Conservation (phyloP, 2,797 vertebrate species). For the Mastacembelus armatus region DNA sequence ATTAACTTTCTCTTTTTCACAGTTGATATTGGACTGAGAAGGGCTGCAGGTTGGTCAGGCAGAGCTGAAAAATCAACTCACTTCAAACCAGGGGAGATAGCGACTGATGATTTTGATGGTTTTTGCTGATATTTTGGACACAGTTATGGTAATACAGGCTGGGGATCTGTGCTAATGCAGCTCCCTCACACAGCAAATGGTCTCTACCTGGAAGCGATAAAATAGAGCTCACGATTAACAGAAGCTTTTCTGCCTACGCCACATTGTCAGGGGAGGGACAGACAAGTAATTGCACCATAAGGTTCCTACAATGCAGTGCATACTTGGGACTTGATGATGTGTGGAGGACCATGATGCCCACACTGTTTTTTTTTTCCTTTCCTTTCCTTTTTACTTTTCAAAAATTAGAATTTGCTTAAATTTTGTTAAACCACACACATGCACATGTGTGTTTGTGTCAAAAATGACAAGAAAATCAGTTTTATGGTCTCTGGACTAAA, state of each 20-base stretch:
- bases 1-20: slow-evolving; percentile 62
- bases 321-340: slow-evolving; percentile 67
- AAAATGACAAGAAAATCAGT: not conserved
- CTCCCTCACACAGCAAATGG: slow-evolving; percentile 53
- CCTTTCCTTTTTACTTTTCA: slow-evolving; percentile 21
- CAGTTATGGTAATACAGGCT: slow-evolving; percentile 74
- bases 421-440: slow-evolving; percentile 28
- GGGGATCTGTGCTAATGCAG: slow-evolving; percentile 70
- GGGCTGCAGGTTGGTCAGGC: slow-evolving; percentile 43
- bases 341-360: slow-evolving; percentile 65
- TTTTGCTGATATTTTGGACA: slow-evolving; percentile 69
- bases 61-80: slow-evolving; percentile 47
- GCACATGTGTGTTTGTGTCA: slow-evolving; percentile 5
- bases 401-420: slow-evolving; percentile 39
- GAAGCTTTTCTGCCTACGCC: slow-evolving; percentile 77
- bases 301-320: slow-evolving; percentile 76
- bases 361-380: slow-evolving; percentile 37
- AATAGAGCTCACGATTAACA: slow-evolving; percentile 78
- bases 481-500: not conserved
- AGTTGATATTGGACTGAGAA: slow-evolving; percentile 34
- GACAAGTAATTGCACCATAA: slow-evolving; percentile 77
- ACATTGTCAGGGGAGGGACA: slow-evolving; percentile 73
- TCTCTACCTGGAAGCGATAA: slow-evolving; percentile 74
- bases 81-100: slow-evolving; percentile 52
- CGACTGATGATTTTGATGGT: slow-evolving; percentile 52